phyloP scores from a whole-genome alignment of 1,140 invertebrate genomes.

The Aricia agestis region DNA sequence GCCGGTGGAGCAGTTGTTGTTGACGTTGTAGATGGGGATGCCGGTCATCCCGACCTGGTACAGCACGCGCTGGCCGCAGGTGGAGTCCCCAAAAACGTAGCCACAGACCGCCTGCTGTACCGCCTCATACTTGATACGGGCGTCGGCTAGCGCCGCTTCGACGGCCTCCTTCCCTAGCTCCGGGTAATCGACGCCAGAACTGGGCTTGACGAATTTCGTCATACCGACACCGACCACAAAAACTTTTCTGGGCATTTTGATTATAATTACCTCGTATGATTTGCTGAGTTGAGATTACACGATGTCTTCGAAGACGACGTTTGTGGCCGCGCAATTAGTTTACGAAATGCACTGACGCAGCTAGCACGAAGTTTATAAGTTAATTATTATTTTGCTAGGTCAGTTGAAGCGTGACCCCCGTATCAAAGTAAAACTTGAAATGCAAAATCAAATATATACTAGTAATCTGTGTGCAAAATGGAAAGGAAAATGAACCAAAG shows the following conservation, averaged over 20 bases:
- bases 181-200: constrained; percentile 92
- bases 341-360: neutral
- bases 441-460: too few relatives aligned
- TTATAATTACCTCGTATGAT: constrained; percentile 58
- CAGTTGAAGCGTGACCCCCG: constrained; percentile 10
- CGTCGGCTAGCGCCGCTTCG: constrained; percentile 91
- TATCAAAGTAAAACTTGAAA: constrained; percentile 15
- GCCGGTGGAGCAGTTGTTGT: constrained; percentile 98
- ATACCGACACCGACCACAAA: constrained; percentile 98
- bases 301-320: constrained; percentile 23
- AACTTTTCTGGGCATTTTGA: constrained; percentile 78
- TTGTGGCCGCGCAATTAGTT: constrained; percentile 16
- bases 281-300: constrained; percentile 30
- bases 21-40: constrained; percentile 98
- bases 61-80: constrained; percentile 94
- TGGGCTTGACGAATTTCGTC: constrained; percentile 93
- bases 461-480: too few relatives aligned
- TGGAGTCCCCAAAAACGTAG: constrained; percentile 98
- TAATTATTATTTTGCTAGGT: neutral
- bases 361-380: neutral
- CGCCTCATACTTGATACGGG: constrained; percentile 85
- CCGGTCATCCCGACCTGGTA: constrained; percentile 97
- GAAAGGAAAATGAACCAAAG: constrained; percentile 17
- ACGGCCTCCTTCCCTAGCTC: constrained; percentile 96
- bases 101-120: constrained; percentile 94